phyloP scores from a whole-genome alignment of 2,113 vertebrate species.

The Acanthisitta chloris region DNA sequence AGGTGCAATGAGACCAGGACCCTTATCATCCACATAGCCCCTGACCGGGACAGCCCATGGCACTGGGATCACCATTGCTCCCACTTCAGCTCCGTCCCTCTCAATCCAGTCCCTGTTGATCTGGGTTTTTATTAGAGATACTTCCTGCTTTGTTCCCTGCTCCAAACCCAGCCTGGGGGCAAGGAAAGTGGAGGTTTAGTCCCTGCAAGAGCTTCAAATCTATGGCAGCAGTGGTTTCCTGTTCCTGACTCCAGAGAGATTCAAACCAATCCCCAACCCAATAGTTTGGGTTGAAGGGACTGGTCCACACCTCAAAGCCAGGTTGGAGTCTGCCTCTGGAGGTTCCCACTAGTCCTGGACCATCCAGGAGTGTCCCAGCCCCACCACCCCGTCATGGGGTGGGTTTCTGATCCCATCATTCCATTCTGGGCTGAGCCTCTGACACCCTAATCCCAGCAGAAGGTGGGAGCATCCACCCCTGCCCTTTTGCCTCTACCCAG shows the following conservation, averaged over 20 bases:
- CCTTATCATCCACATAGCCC: not conserved
- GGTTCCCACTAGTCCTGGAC: not conserved
- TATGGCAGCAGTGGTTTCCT: accelerated
- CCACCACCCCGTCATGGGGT: accelerated
- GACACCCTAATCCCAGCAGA: not conserved
- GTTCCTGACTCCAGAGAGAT: not conserved
- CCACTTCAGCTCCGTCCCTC: not conserved
- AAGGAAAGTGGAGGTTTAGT: not conserved
- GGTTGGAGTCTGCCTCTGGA: not conserved
- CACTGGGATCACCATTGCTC: accelerated
- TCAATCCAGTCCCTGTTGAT: accelerated
- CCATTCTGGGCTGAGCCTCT: too few relatives aligned
- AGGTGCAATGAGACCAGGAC: accelerated
- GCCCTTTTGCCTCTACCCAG: accelerated
- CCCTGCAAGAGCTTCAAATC: not conserved
- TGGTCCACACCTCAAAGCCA: accelerated
- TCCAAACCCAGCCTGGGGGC: not conserved
- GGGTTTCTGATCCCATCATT: not conserved
- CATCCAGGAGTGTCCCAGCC: not conserved
- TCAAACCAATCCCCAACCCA: accelerated
- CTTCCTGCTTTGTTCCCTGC: not conserved
- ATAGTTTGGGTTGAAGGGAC: not conserved
- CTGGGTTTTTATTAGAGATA: not conserved
- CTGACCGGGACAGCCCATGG: accelerated
- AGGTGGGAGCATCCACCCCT: not conserved